phyloP scores from a whole-genome alignment of 2,888 invertebrate species.

The Pandemis cinnamomeana region DNA sequence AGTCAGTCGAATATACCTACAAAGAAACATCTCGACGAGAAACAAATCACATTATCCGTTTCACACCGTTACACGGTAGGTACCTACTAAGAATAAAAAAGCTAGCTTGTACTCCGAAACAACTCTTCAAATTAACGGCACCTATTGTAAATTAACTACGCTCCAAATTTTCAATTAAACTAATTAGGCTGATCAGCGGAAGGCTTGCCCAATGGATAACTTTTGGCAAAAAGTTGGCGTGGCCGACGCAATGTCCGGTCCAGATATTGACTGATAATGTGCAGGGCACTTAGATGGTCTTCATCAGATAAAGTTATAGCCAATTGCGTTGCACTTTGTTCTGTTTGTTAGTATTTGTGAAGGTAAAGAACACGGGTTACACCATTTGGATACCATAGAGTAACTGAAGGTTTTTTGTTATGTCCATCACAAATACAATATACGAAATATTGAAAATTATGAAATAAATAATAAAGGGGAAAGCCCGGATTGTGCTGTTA shows the following conservation, averaged over 20 bases:
- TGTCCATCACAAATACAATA: too few species aligned
- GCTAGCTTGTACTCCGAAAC: neutral
- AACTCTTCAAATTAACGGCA: neutral
- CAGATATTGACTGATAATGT: conserved; percentile 23
- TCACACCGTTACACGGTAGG: neutral
- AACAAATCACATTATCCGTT: neutral
- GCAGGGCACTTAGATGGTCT: conserved; percentile 14
- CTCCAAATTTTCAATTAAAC: conserved; percentile 24
- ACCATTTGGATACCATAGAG: neutral
- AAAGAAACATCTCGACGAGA: neutral
- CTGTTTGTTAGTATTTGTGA: neutral
- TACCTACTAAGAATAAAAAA: neutral
- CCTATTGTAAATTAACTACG: conserved; percentile 20
- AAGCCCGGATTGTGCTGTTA: neutral
- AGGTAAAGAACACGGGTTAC: neutral
- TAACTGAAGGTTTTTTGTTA: too few species aligned
- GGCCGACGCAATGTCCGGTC: conserved; percentile 29
- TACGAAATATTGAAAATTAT: too few species aligned
- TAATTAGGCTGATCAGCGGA: conserved; percentile 28
- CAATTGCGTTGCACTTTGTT: neutral
- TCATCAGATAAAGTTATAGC: conserved; percentile 26
- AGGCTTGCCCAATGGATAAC: conserved; percentile 12
- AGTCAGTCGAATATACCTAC: too few species aligned
- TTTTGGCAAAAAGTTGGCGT: conserved; percentile 31
- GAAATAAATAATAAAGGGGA: neutral